Conservation (phyloP, 2,797 vertebrate species). For the Centropyge bicolor region DNA sequence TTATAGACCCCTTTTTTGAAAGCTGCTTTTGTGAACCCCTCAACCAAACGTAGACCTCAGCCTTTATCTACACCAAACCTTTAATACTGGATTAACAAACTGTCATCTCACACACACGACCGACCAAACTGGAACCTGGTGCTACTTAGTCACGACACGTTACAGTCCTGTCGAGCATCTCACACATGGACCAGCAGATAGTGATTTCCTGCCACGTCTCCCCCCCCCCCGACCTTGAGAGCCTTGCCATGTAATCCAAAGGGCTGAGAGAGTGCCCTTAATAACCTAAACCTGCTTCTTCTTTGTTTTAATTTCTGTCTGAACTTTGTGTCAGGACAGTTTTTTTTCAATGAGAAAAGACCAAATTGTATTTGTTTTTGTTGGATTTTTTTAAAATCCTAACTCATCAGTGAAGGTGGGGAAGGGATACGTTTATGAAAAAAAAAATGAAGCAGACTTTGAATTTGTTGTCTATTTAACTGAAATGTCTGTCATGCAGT, state of each 20-base stretch:
- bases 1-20: constrained; percentile 48
- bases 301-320: constrained; percentile 35
- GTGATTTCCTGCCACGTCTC: constrained; percentile 1
- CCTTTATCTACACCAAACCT: constrained; percentile 62
- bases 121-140: constrained; percentile 71
- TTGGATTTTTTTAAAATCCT: constrained; percentile 34
- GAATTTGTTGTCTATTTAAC: constrained; percentile 31
- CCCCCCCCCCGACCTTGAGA: constrained; percentile 6
- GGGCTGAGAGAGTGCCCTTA: constrained; percentile 17
- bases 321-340: neutral
- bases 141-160: constrained; percentile 49
- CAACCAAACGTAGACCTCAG: constrained; percentile 59
- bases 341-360: constrained; percentile 1
- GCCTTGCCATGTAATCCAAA: constrained; percentile 11
- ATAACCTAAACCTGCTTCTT: constrained; percentile 14
- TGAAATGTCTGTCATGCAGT: constrained; percentile 49
- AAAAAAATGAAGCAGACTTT: constrained; percentile 24
- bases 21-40: constrained; percentile 67
- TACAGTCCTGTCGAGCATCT: constrained; percentile 16
- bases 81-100: constrained; percentile 57
- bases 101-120: constrained; percentile 44
- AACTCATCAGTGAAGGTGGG: neutral
- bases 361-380: constrained; percentile 13
- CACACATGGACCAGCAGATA: neutral
- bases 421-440: neutral